Evolutionary conservation across 2,797 vertebrate genomes (phyloP).

Genomic region (Decapterus maruadsi): DNA sequence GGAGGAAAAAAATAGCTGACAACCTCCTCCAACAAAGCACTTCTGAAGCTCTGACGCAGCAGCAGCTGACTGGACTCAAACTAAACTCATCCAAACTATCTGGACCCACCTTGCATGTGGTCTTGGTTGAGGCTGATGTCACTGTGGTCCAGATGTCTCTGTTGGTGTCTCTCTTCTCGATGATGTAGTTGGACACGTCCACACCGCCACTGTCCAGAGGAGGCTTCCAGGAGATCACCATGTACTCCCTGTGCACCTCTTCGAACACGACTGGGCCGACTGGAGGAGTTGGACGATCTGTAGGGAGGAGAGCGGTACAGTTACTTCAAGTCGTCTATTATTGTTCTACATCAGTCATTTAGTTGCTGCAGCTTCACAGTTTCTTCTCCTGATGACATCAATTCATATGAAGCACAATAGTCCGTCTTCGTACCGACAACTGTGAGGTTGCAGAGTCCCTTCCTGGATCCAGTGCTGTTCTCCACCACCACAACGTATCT

Average conservation of each 20-base stretch:
- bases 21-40: too few species aligned
- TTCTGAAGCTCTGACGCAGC: too few species aligned
- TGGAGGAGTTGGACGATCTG: constrained; percentile 96
- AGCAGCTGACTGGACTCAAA: background rate
- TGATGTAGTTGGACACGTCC: constrained; percentile 95
- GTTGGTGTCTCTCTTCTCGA: constrained; percentile 94
- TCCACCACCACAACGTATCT: constrained; percentile 95
- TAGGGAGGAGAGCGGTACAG: constrained; percentile 35
- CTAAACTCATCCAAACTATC: background rate
- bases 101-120: constrained; percentile 90
- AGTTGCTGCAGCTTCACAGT: background rate
- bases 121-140: constrained; percentile 93
- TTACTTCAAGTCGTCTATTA: too few species aligned
- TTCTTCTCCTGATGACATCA: background rate
- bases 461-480: constrained; percentile 95
- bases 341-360: background rate
- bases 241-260: constrained; percentile 95
- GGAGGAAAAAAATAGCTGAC: background rate
- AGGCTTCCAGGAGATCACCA: constrained; percentile 98
- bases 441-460: constrained; percentile 92
- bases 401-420: background rate
- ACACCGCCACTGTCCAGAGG: constrained; percentile 95
- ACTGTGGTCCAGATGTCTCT: constrained; percentile 96
- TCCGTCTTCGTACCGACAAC: constrained; percentile 90
- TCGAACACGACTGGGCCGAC: constrained; percentile 96